phyloP scores from a whole-genome alignment of 2,113 vertebrate species.

The Ophthalmolycus amberensis region DNA sequence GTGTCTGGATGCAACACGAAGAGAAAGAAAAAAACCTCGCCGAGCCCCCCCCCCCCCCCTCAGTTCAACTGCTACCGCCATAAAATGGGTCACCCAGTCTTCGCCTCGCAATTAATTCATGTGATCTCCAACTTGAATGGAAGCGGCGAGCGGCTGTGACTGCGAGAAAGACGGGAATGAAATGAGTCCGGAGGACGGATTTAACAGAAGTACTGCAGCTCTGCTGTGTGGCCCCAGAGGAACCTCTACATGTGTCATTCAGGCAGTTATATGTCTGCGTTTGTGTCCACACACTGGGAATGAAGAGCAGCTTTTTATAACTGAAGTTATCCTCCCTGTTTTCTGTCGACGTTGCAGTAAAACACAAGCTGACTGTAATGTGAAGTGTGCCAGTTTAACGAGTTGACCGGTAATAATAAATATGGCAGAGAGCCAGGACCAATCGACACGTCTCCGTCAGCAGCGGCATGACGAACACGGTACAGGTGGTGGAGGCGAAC shows the following conservation, averaged over 20 bases:
- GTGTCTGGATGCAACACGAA: not conserved
- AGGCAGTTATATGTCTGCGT: no score
- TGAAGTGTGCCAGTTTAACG: no score
- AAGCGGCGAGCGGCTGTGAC: conserved; percentile 52
- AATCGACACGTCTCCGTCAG: no score
- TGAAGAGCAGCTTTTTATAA: no score
- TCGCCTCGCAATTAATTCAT: conserved; percentile 69
- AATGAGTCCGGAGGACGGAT: conserved; percentile 35
- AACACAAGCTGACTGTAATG: no score
- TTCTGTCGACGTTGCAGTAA: no score
- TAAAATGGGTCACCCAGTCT: conserved; percentile 73
- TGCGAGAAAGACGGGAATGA: conserved; percentile 22
- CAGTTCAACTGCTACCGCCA: conserved; percentile 47
- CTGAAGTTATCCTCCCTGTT: no score
- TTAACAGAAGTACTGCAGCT: conserved; percentile 10
- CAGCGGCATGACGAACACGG: no score
- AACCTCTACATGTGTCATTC: not conserved
- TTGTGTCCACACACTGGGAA: no score
- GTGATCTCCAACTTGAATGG: conserved; percentile 48
- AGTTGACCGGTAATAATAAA: no score
- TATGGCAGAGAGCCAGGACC: no score
- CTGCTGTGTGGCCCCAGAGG: not conserved
- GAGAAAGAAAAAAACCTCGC: not conserved
- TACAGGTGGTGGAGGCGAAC: no score
- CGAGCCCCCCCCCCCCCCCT: not conserved